phyloP scores from a whole-genome alignment of 2,113 vertebrate genomes.

The Micronisus gabar region DNA sequence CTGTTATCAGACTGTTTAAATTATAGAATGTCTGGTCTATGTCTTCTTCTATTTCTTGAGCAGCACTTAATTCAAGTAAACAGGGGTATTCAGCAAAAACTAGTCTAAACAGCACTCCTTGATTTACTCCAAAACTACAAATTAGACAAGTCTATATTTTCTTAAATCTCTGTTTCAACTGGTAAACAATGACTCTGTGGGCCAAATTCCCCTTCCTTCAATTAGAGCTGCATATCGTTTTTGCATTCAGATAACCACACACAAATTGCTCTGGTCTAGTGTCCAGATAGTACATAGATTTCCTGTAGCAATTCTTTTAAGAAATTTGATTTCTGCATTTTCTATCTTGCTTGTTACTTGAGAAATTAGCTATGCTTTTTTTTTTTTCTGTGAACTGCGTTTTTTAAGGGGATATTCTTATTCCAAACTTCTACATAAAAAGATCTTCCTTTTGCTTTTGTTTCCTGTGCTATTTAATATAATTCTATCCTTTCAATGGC shows the following conservation, averaged over 20 bases:
- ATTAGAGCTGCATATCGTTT: neutral
- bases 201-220: neutral
- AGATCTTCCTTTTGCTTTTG: neutral
- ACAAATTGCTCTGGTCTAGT: neutral
- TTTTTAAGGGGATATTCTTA: neutral
- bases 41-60: constrained; percentile 34
- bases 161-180: constrained; percentile 22
- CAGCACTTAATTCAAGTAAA: constrained; percentile 41
- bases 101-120: constrained; percentile 37
- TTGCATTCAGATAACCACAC: constrained; percentile 19
- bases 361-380: neutral
- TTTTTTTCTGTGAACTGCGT: neutral
- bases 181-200: neutral
- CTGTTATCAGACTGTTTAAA: constrained; percentile 49
- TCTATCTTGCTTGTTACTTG: neutral
- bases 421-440: neutral
- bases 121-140: constrained; percentile 41
- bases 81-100: constrained; percentile 28
- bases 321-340: neutral
- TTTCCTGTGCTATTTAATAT: neutral
- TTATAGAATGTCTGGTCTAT: constrained; percentile 36
- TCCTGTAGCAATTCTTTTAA: neutral
- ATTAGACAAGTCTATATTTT: constrained; percentile 32
- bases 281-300: neutral
- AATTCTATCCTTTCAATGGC: neutral